Percentiles rank a stretch among this genome's conserved stretches.
Conservation (phyloP, 2,113 vertebrate genomes). For the Sander lucioperca region DNA sequence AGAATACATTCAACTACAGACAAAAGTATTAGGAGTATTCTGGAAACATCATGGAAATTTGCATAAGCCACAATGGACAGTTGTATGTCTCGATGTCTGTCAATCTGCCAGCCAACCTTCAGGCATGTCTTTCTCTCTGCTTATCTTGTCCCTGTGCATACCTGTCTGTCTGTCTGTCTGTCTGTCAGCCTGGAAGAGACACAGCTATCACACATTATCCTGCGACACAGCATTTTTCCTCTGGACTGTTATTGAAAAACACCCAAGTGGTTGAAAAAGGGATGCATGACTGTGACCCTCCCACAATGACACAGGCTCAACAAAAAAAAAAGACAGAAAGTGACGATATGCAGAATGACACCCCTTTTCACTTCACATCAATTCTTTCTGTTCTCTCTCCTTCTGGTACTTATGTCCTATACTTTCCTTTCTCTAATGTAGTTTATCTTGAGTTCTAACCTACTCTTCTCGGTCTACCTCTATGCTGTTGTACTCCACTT, state of each 20-base stretch:
- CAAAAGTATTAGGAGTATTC: neutral
- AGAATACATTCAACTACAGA: neutral
- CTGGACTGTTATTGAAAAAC: slow-evolving; percentile 49
- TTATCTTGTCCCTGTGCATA: slow-evolving; percentile 15
- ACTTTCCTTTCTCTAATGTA: slow-evolving; percentile 4
- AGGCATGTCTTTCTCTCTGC: slow-evolving; percentile 14
- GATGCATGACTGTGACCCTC: slow-evolving; percentile 21
- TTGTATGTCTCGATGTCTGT: neutral
- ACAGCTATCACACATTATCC: slow-evolving; percentile 30
- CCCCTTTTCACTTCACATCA: slow-evolving; percentile 39
- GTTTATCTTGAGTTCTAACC: neutral
- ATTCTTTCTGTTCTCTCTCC: neutral
- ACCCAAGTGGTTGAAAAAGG: slow-evolving; percentile 26
- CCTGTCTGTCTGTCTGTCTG: neutral
- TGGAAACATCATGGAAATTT: neutral
- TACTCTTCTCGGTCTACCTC: neutral
- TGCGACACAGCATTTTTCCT: slow-evolving; percentile 48
- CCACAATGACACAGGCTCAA: slow-evolving; percentile 9
- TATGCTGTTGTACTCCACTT: neutral
- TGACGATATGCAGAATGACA: slow-evolving; percentile 36
- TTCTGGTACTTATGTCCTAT: slow-evolving; percentile 21
- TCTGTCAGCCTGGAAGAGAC: slow-evolving; percentile 21
- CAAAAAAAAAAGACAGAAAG: neutral
- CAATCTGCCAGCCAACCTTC: slow-evolving; percentile 6
- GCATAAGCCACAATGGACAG: neutral